Evolutionary conservation across 2,113 vertebrate species (phyloP).

Genomic region (Nannospalax galili): DNA sequence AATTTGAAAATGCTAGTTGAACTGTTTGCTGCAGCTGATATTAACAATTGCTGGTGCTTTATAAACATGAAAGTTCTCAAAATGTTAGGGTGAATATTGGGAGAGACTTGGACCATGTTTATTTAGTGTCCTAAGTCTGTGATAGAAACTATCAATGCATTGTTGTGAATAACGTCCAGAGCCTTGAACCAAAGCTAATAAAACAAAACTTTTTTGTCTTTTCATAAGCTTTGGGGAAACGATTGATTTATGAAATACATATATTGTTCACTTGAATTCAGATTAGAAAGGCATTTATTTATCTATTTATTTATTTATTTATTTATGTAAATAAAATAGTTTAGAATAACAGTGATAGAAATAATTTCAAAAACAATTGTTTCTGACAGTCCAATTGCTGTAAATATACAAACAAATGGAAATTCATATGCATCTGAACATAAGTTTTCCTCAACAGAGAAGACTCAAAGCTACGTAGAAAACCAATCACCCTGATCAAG

Average conservation of each 20-base stretch:
- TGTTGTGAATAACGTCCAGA: neutral
- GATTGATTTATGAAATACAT: neutral
- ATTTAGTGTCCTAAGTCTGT: neutral
- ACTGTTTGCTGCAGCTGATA: neutral
- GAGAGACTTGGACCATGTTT: neutral
- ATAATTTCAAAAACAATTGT: neutral
- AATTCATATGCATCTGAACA: too few relatives aligned
- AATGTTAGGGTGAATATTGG: neutral
- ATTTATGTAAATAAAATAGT: neutral
- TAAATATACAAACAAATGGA: neutral
- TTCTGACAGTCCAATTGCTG: neutral
- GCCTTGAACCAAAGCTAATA: neutral
- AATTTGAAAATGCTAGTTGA: neutral
- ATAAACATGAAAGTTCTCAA: neutral
- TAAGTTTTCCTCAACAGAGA: too few relatives aligned
- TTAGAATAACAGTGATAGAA: neutral
- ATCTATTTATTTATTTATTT: too few relatives aligned
- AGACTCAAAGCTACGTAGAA: too few relatives aligned
- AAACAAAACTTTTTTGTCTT: neutral
- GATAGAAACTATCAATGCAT: neutral
- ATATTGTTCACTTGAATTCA: slow-evolving; percentile 1
- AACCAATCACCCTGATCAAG: neutral
- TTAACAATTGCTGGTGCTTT: neutral
- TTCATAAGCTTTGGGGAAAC: neutral
- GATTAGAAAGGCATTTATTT: neutral